Base-by-base conservation (phyloP, 2,888 invertebrate species). In the Isotomurus palustris region DNA sequence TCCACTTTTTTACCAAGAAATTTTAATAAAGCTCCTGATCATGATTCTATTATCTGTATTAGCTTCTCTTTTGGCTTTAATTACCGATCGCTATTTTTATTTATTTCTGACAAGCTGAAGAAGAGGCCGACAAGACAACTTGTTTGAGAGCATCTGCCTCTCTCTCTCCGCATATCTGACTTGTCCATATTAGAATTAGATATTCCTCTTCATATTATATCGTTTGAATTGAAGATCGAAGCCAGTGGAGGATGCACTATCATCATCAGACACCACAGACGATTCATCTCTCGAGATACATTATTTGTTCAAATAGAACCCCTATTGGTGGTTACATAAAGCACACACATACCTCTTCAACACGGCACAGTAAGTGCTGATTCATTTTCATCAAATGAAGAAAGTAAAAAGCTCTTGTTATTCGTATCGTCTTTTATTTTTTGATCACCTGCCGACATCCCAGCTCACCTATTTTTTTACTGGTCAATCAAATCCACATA, bases 291-390 rank as follows among this genome's bases (percentile, higher is more conserved):
- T 43, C 24, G 19, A 5, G 43, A 43, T 27, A 54, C 58, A 62
- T 62, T 62, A 62, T 62, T 62, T 62, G 62, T 62, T 62, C 62
- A 62, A 62, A 62, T 56, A 62, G 56, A 62, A 47, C 57, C 41
- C 12, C 51, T n/a, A n/a, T n/a, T n/a, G n/a, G n/a, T n/a, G n/a
- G n/a, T n/a, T n/a, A n/a, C n/a, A n/a, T n/a, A n/a, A n/a, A n/a
- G n/a, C n/a, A n/a, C 35, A 12, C 19, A 43, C 22, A 22, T 5
- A 35, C 28, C 35, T 38, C 14, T 25, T 22, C 25, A 43, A 22
- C 21, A 22, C 12, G 5, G 17, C 17, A 40, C 10, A 43, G 49
- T 48, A 58, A 64, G 45, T 64, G 63, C 63, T 64, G 63, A 64
- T 60, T 64, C 63, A 64, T 57, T 54, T 53, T 36, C 25, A 29